phyloP scores from a whole-genome alignment of 2,888 invertebrate genomes.

The Thyatira batis region DNA sequence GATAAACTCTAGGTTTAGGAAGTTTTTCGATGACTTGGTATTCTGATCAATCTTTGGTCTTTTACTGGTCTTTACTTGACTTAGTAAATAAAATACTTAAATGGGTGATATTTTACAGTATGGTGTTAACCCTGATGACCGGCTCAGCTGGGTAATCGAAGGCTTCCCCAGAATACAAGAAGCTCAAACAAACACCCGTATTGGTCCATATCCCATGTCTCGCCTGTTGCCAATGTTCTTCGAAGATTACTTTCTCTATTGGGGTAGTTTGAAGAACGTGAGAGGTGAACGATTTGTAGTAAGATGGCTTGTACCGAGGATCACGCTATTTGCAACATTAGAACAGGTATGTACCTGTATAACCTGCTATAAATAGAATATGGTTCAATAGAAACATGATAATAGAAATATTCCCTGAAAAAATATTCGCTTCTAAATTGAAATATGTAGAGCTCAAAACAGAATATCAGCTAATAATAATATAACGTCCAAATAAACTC shows the following conservation, averaged over 20 bases:
- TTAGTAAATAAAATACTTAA: too few species aligned
- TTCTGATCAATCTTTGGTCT: too few species aligned
- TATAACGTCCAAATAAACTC: too few species aligned
- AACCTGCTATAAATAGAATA: too few species aligned
- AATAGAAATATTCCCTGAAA: too few species aligned
- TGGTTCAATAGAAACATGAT: too few species aligned
- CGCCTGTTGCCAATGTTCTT: conserved; percentile 79
- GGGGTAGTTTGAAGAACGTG: conserved; percentile 79
- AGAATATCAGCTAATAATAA: too few species aligned
- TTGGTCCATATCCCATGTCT: conserved; percentile 77
- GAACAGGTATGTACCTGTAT: conserved; percentile 75
- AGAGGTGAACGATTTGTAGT: conserved; percentile 67
- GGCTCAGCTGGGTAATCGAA: conserved; percentile 64
- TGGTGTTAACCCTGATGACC: conserved; percentile 71
- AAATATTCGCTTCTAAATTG: background rate
- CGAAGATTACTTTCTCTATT: conserved; percentile 85
- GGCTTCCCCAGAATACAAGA: conserved; percentile 74
- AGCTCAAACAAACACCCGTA: conserved; percentile 72
- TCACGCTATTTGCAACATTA: conserved; percentile 79
- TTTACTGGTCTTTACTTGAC: too few species aligned
- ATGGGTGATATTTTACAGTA: conserved; percentile 72
- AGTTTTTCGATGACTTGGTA: too few species aligned
- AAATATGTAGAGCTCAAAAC: too few species aligned
- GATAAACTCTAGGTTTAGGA: too few species aligned
- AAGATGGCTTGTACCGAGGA: conserved; percentile 84